Evolutionary conservation across 1,140 invertebrate genomes (phyloP).

Genomic region (Oncopeltus fasciatus): DNA sequence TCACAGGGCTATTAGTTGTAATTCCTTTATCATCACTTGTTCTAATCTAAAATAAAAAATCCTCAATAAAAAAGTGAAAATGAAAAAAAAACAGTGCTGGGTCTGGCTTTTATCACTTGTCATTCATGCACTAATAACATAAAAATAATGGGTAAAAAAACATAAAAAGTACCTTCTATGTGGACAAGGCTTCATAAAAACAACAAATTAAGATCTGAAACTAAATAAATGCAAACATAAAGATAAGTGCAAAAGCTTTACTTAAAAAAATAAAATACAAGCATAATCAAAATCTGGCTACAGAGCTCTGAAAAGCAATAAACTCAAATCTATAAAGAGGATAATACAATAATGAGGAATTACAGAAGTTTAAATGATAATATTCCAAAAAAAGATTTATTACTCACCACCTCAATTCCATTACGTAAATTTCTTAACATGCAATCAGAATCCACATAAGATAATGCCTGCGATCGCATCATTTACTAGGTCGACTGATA

Average conservation of each 20-base stretch:
- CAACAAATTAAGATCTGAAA: slow-evolving; percentile 2
- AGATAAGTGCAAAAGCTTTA: background rate
- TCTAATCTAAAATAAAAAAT: slow-evolving; percentile 1
- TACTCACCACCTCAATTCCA: slow-evolving; percentile 15
- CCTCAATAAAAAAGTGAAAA: background rate
- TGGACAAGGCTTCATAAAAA: background rate
- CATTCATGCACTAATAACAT: too few species aligned
- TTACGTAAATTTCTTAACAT: slow-evolving; percentile 13
- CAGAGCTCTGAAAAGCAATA: background rate
- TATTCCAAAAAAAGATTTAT: background rate
- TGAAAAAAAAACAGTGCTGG: too few species aligned
- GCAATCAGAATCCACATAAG: slow-evolving; percentile 10
- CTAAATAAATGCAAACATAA: background rate
- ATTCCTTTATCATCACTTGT: slow-evolving; percentile 5
- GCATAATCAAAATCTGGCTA: background rate
- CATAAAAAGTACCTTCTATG: background rate
- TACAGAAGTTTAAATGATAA: background rate
- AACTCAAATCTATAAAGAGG: background rate
- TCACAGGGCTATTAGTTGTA: slow-evolving; percentile 5
- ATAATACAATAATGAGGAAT: background rate
- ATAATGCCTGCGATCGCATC: background rate
- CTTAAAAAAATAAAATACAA: background rate
- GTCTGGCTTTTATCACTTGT: too few species aligned
- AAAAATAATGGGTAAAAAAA: background rate
- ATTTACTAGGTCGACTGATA: too few species aligned